These are phyloP conservation scores for Sycon ciliatum DNA, from an alignment of 37 sponge, comb jelly and placozoan species.

Conservation along the genomic window DNA sequence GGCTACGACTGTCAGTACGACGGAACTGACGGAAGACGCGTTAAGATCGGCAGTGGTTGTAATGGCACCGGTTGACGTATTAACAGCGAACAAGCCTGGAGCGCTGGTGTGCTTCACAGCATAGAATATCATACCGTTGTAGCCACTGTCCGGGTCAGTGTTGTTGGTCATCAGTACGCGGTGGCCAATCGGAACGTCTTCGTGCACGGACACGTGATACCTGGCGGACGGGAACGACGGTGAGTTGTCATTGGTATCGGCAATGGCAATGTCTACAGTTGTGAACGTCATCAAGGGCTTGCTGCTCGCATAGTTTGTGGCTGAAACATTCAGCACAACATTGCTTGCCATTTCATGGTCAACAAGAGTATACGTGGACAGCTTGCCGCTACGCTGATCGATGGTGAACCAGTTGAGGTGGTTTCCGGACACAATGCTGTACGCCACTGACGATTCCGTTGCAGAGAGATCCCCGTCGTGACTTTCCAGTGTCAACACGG, in stretches of 20 bases:
- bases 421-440: not conserved
- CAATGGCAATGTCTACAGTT: constrained; percentile 23
- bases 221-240: not conserved
- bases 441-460: not conserved
- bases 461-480: constrained; percentile 10
- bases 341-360: not conserved
- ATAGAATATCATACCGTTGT: not conserved
- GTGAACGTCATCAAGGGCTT: not conserved
- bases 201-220: not conserved
- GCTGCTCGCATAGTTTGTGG: not conserved
- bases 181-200: not conserved
- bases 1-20: constrained; percentile 32
- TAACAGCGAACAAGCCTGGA: not conserved
- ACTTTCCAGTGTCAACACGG: not conserved
- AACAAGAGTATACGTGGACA: not conserved
- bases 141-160: not conserved
- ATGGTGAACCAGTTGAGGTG: not conserved
- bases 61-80: not conserved
- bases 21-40: not conserved
- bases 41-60: not conserved
- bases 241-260: not conserved
- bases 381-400: not conserved
- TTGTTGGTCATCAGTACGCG: not conserved
- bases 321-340: not conserved
- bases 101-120: not conserved